Conservation (phyloP, 1,140 invertebrate genomes). For the Zaprionus kolodkinae region DNA sequence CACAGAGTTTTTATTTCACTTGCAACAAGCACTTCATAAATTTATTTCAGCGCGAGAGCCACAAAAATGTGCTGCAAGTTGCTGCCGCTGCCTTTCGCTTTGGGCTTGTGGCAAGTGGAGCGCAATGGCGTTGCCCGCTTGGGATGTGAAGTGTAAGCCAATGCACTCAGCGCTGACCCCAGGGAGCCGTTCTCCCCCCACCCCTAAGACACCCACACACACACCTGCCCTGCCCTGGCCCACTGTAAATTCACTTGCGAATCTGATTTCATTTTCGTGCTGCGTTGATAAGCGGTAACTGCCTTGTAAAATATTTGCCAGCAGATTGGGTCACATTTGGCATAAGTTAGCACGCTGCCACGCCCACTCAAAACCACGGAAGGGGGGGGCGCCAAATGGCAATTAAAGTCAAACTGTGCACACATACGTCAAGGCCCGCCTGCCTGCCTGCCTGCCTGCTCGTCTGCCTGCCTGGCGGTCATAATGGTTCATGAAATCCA, state of each 20-base stretch:
- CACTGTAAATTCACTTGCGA: neutral
- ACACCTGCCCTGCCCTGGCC: neutral
- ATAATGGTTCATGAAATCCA: conserved; percentile 57
- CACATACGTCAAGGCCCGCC: conserved; percentile 22
- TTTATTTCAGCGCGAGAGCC: conserved; percentile 37
- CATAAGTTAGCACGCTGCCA: conserved; percentile 35
- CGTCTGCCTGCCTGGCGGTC: conserved; percentile 12
- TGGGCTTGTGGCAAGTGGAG: conserved; percentile 55
- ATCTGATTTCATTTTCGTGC: conserved; percentile 17
- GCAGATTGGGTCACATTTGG: conserved; percentile 22
- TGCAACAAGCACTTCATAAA: conserved; percentile 47
- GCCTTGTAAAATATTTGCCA: conserved; percentile 38
- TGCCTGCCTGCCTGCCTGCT: conserved; percentile 17
- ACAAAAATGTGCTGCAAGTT: conserved; percentile 39
- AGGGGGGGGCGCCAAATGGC: conserved; percentile 7
- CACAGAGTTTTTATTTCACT: conserved; percentile 10
- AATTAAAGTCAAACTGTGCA: conserved; percentile 52
- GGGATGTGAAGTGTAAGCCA: conserved; percentile 4
- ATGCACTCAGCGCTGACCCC: conserved; percentile 21
- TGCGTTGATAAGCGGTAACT: neutral
- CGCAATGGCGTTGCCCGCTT: conserved; percentile 21
- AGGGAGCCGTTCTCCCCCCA: neutral
- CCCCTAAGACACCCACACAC: neutral
- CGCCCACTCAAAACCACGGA: conserved; percentile 14
- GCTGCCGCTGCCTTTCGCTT: conserved; percentile 36